Evolutionary conservation across 2,797 vertebrate genomes (phyloP).

Genomic region (Synaphobranchus kaupii): DNA sequence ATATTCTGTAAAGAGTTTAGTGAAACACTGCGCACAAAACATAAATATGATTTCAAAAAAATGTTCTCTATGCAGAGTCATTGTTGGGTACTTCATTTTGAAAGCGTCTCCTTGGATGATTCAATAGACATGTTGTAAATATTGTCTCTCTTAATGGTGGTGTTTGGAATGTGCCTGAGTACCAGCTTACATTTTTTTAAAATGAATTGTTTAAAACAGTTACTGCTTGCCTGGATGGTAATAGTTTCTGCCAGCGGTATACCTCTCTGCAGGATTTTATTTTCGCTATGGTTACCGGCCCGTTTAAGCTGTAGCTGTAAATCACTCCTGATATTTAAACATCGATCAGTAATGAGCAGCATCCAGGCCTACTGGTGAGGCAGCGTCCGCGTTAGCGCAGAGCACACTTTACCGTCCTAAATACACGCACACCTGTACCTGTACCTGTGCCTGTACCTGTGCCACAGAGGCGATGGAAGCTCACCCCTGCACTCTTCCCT

Average conservation of each 20-base stretch:
- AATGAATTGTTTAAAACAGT: background rate
- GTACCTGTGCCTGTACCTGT: too few species aligned
- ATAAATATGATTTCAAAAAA: background rate
- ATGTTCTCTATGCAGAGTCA: background rate
- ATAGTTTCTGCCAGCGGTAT: background rate
- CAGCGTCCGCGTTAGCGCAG: background rate
- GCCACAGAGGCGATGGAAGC: too few species aligned
- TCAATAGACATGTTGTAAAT: background rate
- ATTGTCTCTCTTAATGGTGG: background rate
- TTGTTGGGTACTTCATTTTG: background rate
- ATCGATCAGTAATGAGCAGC: background rate
- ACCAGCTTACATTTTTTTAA: background rate
- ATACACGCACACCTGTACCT: background rate
- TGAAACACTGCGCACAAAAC: background rate
- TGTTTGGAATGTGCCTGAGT: background rate
- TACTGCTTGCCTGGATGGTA: background rate
- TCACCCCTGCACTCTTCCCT: too few species aligned
- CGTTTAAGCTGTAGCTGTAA: background rate
- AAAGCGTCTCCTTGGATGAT: background rate
- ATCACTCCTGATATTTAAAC: background rate
- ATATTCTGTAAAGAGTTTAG: background rate
- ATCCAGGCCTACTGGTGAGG: background rate
- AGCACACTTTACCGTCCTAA: background rate
- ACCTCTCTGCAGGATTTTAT: background rate
- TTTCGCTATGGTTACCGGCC: background rate